phyloP scores from a whole-genome alignment of 2,888 invertebrate species.

The Cynaeus angustus region DNA sequence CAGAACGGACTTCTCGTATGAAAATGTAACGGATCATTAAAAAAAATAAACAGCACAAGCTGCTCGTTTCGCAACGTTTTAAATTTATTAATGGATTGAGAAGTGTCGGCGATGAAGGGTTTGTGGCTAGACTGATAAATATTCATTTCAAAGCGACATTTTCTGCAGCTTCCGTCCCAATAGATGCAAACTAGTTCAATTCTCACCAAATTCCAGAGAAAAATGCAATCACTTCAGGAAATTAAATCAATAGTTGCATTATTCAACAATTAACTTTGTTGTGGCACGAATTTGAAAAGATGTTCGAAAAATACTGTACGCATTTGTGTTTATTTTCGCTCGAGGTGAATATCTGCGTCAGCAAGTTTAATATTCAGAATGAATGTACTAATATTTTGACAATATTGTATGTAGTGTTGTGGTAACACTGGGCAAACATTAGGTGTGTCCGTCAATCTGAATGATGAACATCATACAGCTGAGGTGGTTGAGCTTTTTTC shows the following conservation, averaged over 20 bases:
- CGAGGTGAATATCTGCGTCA: constrained; percentile 23
- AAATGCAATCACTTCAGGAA: no score
- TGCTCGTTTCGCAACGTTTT: constrained; percentile 28
- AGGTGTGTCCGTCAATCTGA: constrained; percentile 60
- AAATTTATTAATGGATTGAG: constrained; percentile 27
- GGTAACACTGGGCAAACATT: constrained; percentile 60
- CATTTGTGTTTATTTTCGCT: not conserved
- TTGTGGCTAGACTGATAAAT: constrained; percentile 1
- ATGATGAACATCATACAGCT: constrained; percentile 60
- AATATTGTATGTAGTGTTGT: constrained; percentile 55
- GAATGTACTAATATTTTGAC: constrained; percentile 59
- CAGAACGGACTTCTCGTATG: constrained; percentile 50
- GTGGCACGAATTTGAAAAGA: no score
- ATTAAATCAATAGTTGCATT: no score
- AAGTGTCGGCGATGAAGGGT: constrained; percentile 10
- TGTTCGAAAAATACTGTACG: no score
- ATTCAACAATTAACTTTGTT: no score
- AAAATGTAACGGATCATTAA: constrained; percentile 49
- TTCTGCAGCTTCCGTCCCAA: not conserved
- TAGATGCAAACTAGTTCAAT: not conserved
- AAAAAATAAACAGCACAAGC: constrained; percentile 22
- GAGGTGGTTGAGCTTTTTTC: constrained; percentile 45
- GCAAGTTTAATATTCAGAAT: constrained; percentile 33
- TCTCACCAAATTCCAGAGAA: no score
- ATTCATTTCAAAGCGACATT: not conserved